A percentile compares a stretch with the other conserved stretches of the same genome.
Evolutionary conservation across 2,888 invertebrate species (phyloP).

Genomic region (Limnephilus marmoratus): DNA sequence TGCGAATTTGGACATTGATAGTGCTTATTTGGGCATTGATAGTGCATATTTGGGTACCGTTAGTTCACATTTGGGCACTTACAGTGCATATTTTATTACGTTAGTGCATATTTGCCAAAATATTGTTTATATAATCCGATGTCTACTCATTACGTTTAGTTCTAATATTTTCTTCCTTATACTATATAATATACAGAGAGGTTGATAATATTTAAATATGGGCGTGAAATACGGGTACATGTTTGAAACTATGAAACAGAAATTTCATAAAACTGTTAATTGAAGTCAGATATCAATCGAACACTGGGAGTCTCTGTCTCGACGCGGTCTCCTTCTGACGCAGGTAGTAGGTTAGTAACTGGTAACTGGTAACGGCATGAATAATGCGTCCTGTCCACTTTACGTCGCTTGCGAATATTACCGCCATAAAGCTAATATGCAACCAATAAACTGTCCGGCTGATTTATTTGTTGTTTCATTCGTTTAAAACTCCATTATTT

Average conservation of each 20-base stretch:
- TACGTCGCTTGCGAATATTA: slow-evolving; percentile 25
- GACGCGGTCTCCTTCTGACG: neutral
- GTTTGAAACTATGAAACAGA: neutral
- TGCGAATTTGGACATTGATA: no score
- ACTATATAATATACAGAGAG: neutral
- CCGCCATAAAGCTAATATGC: slow-evolving; percentile 34
- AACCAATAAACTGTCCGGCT: slow-evolving; percentile 22
- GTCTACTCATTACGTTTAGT: no score
- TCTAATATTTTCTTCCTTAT: no score
- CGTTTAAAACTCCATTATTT: neutral
- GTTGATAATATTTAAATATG: neutral
- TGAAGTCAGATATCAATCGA: neutral
- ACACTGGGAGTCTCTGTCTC: neutral
- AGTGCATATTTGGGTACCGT: no score
- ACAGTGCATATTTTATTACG: no score
- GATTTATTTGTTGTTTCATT: slow-evolving; percentile 12
- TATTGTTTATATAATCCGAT: no score
- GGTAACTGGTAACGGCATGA: neutral
- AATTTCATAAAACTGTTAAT: neutral
- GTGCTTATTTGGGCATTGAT: no score
- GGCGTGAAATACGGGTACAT: neutral
- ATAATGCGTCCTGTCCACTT: slow-evolving; percentile 17
- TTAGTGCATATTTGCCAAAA: no score
- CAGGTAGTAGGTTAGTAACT: no score
- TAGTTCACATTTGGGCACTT: no score